Percentiles rank a stretch among this genome's conserved stretches.
These are phyloP conservation scores for Drosophila sturtevanti DNA, from an alignment of 1,140 invertebrate genomes.

Conservation along the genomic window DNA sequence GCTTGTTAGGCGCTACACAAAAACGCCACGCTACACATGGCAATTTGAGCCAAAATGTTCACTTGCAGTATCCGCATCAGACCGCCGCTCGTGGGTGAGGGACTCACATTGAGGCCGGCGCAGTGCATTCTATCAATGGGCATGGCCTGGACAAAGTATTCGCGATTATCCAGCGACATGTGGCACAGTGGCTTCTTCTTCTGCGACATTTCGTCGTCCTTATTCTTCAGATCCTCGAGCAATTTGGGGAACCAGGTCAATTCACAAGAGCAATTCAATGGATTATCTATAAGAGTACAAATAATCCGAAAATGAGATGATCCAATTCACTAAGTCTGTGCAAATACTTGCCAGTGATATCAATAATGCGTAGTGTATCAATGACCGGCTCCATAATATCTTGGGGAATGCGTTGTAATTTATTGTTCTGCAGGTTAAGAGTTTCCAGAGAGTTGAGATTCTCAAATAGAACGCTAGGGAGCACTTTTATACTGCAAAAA, in stretches of 20 bases:
- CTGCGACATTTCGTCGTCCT: slow-evolving; percentile 92
- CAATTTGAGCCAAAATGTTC: slow-evolving; percentile 77
- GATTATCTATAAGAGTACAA: slow-evolving; percentile 88
- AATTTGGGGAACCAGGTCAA: slow-evolving; percentile 93
- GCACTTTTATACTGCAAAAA: slow-evolving; percentile 87
- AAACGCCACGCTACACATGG: slow-evolving; percentile 78
- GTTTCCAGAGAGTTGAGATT: slow-evolving; percentile 94
- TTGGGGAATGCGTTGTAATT: slow-evolving; percentile 90
- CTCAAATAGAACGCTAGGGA: slow-evolving; percentile 91
- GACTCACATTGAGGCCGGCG: slow-evolving; percentile 85
- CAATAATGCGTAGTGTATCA: slow-evolving; percentile 92
- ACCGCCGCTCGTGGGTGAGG: slow-evolving; percentile 76
- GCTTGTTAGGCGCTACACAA: slow-evolving; percentile 71
- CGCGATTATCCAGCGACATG: slow-evolving; percentile 89
- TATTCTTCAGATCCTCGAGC: slow-evolving; percentile 88
- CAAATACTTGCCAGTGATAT: slow-evolving; percentile 92
- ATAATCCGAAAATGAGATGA: background rate
- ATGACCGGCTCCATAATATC: slow-evolving; percentile 94
- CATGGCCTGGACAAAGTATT: slow-evolving; percentile 91
- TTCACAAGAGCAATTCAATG: slow-evolving; percentile 93
- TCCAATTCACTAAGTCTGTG: background rate
- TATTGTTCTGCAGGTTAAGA: slow-evolving; percentile 94
- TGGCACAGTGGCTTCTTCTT: slow-evolving; percentile 92
- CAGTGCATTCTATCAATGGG: slow-evolving; percentile 92
- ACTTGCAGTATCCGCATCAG: slow-evolving; percentile 80